Evolutionary conservation across 2,888 invertebrate genomes (phyloP).

Genomic region (Trilocha varians): DNA sequence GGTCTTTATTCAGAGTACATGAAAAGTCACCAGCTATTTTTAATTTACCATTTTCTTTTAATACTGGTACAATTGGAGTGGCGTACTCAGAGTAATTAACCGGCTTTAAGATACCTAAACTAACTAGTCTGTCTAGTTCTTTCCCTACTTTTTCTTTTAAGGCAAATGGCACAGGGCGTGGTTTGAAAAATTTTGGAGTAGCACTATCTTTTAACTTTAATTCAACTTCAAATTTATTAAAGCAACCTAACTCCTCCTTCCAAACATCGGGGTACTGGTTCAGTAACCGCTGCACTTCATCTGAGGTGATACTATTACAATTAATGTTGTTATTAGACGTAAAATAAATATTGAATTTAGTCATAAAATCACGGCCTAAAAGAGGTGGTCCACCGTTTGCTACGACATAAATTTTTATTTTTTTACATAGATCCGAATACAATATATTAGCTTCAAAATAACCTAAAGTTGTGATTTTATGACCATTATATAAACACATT

Average conservation of each 20-base stretch:
- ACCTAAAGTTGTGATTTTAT: too few species aligned
- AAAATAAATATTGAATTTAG: too few species aligned
- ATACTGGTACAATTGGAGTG: slow-evolving; percentile 7
- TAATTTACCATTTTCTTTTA: slow-evolving; percentile 4
- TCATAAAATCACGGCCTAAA: too few species aligned
- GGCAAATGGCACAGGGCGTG: slow-evolving; percentile 20
- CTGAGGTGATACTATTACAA: too few species aligned
- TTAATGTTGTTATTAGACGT: too few species aligned
- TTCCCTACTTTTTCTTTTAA: slow-evolving; percentile 17
- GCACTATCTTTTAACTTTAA: slow-evolving; percentile 11
- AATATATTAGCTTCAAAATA: too few species aligned
- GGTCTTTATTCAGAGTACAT: slow-evolving; percentile 8
- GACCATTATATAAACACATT: too few species aligned
- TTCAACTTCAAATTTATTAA: slow-evolving; percentile 12
- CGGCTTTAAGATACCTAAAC: slow-evolving; percentile 16
- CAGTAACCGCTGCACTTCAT: too few species aligned
- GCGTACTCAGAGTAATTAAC: slow-evolving; percentile 9
- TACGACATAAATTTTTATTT: too few species aligned
- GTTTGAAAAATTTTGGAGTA: slow-evolving; percentile 16
- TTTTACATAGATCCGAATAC: too few species aligned
- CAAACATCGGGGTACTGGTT: slow-evolving; percentile 6
- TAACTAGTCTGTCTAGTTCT: slow-evolving; percentile 14
- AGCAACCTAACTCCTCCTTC: slow-evolving; percentile 10
- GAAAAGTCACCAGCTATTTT: slow-evolving; percentile 8
- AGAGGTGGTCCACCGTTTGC: too few species aligned